Conservation (phyloP, 2,113 vertebrate species). For the Lota lota region DNA sequence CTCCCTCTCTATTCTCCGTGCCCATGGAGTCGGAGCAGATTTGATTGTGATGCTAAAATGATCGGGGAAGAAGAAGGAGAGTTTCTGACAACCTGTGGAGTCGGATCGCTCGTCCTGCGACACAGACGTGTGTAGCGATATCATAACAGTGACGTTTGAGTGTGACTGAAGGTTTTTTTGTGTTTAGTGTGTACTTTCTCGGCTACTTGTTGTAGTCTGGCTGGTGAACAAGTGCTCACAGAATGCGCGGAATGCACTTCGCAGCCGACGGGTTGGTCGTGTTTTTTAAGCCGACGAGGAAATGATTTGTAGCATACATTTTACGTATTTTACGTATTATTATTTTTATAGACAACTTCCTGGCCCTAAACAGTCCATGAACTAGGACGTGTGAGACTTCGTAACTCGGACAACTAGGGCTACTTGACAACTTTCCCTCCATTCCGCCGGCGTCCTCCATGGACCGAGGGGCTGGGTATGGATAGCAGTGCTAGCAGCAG, state of each 20-base stretch:
- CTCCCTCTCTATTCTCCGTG: slow-evolving; percentile 74
- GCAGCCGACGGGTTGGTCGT: neutral
- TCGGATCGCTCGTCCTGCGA: neutral
- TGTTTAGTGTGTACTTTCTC: neutral
- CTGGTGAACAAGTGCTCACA: neutral
- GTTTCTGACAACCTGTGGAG: slow-evolving; percentile 58
- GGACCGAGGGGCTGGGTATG: neutral
- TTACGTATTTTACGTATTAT: too few relatives aligned
- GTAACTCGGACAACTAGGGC: too few relatives aligned
- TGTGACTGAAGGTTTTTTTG: too few relatives aligned
- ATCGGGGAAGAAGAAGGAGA: slow-evolving; percentile 71
- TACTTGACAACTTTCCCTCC: neutral
- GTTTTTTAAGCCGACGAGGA: neutral
- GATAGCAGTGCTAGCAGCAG: slow-evolving; percentile 27
- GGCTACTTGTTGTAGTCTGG: slow-evolving; percentile 11
- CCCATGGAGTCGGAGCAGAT: slow-evolving; percentile 82
- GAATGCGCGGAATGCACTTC: neutral
- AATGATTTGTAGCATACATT: neutral
- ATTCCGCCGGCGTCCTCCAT: neutral
- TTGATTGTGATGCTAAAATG: slow-evolving; percentile 92
- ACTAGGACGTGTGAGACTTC: too few relatives aligned
- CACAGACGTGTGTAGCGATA: too few relatives aligned
- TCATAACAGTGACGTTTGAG: too few relatives aligned
- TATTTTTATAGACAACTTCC: too few relatives aligned
- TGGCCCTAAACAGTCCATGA: too few relatives aligned